A percentile compares a stretch with the other conserved stretches of the same genome.
These are phyloP conservation scores for Escarpia spicata DNA, from an alignment of 2,888 invertebrate genomes.

Conservation along the genomic window DNA sequence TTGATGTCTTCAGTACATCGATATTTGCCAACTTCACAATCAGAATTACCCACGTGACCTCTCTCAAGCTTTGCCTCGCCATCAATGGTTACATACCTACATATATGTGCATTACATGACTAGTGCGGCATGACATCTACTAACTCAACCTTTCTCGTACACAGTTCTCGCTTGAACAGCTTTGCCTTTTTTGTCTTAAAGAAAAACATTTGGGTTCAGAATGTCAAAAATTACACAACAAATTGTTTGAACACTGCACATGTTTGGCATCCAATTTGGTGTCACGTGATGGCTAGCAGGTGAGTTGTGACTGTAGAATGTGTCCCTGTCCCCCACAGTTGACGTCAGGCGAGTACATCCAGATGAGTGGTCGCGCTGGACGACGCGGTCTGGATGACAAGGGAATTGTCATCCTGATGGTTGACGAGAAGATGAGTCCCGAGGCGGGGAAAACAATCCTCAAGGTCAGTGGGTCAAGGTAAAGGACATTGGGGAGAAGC, in stretches of 20 bases:
- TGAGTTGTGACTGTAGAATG: conserved; percentile 18
- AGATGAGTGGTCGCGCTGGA: conserved; percentile 99
- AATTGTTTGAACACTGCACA: no score
- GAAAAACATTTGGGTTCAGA: not conserved
- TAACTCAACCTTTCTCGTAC: no score
- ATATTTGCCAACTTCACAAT: no score
- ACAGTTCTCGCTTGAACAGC: no score
- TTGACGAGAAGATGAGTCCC: conserved; percentile 89
- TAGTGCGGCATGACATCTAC: no score
- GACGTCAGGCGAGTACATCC: conserved; percentile 98
- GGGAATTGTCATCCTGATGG: conserved; percentile 95
- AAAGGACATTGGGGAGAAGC: not conserved
- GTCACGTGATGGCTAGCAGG: not conserved
- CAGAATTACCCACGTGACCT: no score
- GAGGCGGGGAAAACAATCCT: conserved; percentile 70
- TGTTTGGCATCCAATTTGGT: no score
- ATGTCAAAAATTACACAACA: not conserved
- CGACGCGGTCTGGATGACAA: conserved; percentile 96
- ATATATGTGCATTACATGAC: no score
- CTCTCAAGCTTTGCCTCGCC: no score
- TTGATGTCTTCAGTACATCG: no score
- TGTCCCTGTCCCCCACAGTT: conserved; percentile 60
- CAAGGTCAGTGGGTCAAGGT: conserved; percentile 29
- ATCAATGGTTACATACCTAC: no score
- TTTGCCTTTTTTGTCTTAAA: not conserved